These are phyloP conservation scores for Agrochola lota DNA, from an alignment of 2,888 invertebrate genomes.

Conservation along the genomic window DNA sequence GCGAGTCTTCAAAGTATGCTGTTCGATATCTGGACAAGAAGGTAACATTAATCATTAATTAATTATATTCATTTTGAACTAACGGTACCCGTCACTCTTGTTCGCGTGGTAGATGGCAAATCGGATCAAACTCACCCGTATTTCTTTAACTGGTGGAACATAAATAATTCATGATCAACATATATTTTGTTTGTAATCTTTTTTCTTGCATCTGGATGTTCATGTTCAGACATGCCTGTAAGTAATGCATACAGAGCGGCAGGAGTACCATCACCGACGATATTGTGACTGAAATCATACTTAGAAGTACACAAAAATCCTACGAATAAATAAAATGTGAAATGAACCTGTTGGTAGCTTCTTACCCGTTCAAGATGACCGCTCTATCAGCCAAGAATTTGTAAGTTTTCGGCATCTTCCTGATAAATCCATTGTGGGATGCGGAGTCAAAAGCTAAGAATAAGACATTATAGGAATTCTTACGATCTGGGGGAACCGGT, in stretches of 20 bases:
- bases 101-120: background rate
- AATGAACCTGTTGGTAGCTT: background rate
- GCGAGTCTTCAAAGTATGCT: constrained; percentile 96
- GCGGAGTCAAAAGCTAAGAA: constrained; percentile 97
- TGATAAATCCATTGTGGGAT: constrained; percentile 94
- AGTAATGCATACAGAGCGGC: constrained; percentile 96
- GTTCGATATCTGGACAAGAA: constrained; percentile 90
- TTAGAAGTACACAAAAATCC: background rate
- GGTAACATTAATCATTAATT: background rate
- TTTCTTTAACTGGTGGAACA: constrained; percentile 94
- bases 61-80: background rate
- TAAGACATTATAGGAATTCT: constrained; percentile 91
- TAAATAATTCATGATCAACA: constrained; percentile 95
- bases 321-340: background rate
- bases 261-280: constrained; percentile 96
- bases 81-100: background rate
- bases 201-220: constrained; percentile 96
- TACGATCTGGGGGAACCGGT: constrained; percentile 58
- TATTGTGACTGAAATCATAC: constrained; percentile 90
- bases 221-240: constrained; percentile 95
- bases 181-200: constrained; percentile 90
- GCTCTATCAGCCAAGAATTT: constrained; percentile 90
- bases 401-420: constrained; percentile 94
- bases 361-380: constrained; percentile 59
- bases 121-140: constrained; percentile 88